phyloP scores from a whole-genome alignment of 2,797 vertebrate species.

The Triplophysa yarkandensis region DNA sequence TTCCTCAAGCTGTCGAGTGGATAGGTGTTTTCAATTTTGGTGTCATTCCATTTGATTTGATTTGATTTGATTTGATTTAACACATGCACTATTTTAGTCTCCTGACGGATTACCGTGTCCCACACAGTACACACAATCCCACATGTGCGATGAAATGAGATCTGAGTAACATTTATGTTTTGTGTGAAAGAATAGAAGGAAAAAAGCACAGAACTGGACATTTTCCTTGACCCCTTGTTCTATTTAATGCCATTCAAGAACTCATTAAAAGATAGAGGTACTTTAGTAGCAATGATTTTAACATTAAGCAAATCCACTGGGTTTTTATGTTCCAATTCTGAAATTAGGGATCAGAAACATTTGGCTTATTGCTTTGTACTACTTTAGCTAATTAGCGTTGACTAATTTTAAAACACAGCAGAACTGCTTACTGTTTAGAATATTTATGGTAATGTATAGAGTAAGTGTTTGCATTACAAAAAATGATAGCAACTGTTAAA shows the following conservation, averaged over 20 bases:
- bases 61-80: not conserved
- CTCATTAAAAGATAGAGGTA: slow-evolving; percentile 32
- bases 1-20: not conserved
- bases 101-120: not conserved
- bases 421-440: slow-evolving; percentile 41
- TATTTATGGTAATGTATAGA: slow-evolving; percentile 32
- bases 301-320: slow-evolving; percentile 41
- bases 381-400: slow-evolving; percentile 53
- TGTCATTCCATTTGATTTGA: not conserved
- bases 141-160: not conserved
- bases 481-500: slow-evolving; percentile 7
- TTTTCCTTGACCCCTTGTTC: slow-evolving; percentile 51
- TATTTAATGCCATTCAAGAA: slow-evolving; percentile 30
- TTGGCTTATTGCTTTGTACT: slow-evolving; percentile 45
- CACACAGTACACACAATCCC: slow-evolving; percentile 1
- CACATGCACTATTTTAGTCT: not conserved
- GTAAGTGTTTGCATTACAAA: slow-evolving; percentile 51
- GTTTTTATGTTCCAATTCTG: slow-evolving; percentile 23
- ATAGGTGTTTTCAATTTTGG: not conserved
- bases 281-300: slow-evolving; percentile 49
- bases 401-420: slow-evolving; percentile 53
- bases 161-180: not conserved
- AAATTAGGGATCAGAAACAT: slow-evolving; percentile 36
- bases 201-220: slow-evolving; percentile 43
- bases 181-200: slow-evolving; percentile 21